Conservation (phyloP, 2,797 vertebrate species). For the Ctenochaetus hawaiiensis region DNA sequence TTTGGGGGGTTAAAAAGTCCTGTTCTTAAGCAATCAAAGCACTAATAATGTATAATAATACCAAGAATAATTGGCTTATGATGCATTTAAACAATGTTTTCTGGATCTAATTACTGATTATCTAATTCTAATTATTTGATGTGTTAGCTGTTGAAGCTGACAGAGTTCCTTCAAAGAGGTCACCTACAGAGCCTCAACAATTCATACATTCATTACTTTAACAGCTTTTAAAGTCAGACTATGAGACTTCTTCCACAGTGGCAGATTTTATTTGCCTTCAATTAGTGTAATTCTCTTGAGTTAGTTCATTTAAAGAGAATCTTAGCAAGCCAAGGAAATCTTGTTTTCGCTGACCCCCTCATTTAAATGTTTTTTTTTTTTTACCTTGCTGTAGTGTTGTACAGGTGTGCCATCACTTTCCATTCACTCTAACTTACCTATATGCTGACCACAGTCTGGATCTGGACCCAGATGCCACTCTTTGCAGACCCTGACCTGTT, state of each 20-base stretch:
- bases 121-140: neutral
- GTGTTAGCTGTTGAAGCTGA: neutral
- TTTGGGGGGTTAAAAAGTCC: neutral
- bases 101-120: neutral
- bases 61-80: neutral
- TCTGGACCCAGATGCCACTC: no score
- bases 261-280: no score
- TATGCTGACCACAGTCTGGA: no score
- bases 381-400: neutral
- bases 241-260: no score
- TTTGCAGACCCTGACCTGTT: no score
- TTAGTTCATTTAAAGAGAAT: neutral
- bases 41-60: neutral
- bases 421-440: no score
- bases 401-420: no score
- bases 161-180: no score
- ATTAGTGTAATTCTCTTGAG: neutral
- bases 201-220: no score
- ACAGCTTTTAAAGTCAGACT: neutral
- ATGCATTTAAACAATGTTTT: neutral
- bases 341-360: neutral
- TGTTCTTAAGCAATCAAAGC: neutral
- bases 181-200: no score
- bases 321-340: neutral
- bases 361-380: no score